Evolutionary conservation across 2,888 invertebrate species (phyloP), one percentile per base, ranked within the genome.

Genomic region (Dione vanillae): DNA sequence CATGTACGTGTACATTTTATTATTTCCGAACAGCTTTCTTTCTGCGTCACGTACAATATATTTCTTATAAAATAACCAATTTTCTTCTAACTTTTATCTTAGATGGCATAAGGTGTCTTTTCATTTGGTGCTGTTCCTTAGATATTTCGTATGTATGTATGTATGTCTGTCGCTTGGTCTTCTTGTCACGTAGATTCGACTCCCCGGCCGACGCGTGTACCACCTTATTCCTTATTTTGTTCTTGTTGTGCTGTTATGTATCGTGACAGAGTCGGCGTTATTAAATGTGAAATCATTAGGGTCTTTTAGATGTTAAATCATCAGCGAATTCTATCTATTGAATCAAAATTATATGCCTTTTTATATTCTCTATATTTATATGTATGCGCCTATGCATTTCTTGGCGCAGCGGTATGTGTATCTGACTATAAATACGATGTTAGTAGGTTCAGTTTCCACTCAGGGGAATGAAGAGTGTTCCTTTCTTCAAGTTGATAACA

Each of bases 171-270:
- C 79, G 77, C 85, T 92, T 84, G 77, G 88, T 82, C 83, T 89
- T 84, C 91, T 67, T 71, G 79, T 91, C 92, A 92, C 92, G 92
- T 92, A 73, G 81, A 86, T 85, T 86, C 85, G 86, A 82, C 84
- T 87, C 86, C 85, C 83, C 80, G 82, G 80, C 80, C 79, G 82
- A 82, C 80, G 80, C 77, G 83, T 85, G 86, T 86, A 83, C 81
- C 78, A 78, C 81, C 84, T 85, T 88, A 87, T 89, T 88, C 86
- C 87, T 85, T 37, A 83, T 86, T 86, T 86, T 85, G 87, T 87
- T 83, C 88, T 88, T 90, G 89, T 89, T 87, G 85, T 83, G 80
- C 85, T 84, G 84, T 87, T 88, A 83, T 86, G 84, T 85, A 69
- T 72, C 71, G 76, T 74, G 86, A 85, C 85, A 85, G 80, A 76